phyloP scores from a whole-genome alignment of 2,113 vertebrate genomes.

The Eudorcas thomsonii region DNA sequence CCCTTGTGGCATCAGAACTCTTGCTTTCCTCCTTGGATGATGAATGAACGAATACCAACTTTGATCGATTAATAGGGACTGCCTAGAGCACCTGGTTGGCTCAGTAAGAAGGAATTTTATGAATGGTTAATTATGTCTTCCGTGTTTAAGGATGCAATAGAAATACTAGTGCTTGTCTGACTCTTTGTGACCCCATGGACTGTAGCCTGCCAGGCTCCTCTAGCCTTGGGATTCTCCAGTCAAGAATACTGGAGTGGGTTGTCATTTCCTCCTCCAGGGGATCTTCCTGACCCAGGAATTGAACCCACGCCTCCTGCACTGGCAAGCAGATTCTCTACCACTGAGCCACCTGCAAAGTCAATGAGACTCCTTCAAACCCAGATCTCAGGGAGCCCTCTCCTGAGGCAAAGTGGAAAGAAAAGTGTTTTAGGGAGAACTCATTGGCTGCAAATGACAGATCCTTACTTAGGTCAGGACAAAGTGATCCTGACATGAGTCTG shows the following conservation, averaged over 20 bases:
- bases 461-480: neutral
- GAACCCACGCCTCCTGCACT: neutral
- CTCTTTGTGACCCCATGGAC: neutral
- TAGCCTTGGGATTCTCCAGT: neutral
- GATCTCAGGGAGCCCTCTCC: neutral
- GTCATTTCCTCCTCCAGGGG: neutral
- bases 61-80: constrained; percentile 18
- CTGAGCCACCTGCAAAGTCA: neutral
- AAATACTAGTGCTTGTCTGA: neutral
- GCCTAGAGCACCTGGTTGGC: neutral
- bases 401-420: neutral
- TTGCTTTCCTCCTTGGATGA: neutral
- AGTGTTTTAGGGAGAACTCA: neutral
- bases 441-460: neutral
- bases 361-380: neutral
- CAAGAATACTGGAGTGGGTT: neutral
- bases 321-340: neutral
- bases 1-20: neutral
- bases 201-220: neutral
- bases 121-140: constrained; percentile 59
- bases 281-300: neutral
- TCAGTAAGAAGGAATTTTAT: neutral
- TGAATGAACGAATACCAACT: neutral
- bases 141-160: neutral
- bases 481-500: neutral